These are phyloP conservation scores for Artemia franciscana DNA, from an alignment of 1,140 invertebrate species.

Conservation along the genomic window DNA sequence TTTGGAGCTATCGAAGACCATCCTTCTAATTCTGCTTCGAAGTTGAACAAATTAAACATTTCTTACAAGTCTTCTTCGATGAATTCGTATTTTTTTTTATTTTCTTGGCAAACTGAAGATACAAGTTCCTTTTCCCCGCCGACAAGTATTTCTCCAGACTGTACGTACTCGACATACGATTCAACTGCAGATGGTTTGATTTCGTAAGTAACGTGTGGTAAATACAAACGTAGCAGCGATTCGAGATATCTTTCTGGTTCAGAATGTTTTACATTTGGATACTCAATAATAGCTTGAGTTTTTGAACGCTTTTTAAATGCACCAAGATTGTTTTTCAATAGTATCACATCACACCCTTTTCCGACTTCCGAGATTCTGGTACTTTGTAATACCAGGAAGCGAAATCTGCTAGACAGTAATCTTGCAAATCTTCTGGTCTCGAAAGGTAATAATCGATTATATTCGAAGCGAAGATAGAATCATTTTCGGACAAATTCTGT, in stretches of 20 bases:
- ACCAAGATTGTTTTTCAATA: slow-evolving; percentile 1
- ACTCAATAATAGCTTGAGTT: not conserved
- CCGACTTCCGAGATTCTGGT: not conserved
- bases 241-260: not conserved
- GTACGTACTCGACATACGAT: too few species aligned
- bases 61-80: not conserved
- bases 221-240: too few species aligned
- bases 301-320: not conserved
- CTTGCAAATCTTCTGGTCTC: not conserved
- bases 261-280: not conserved
- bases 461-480: not conserved
- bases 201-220: too few species aligned
- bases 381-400: not conserved
- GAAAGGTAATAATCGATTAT: not conserved
- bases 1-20: not conserved
- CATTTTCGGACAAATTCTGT: not conserved
- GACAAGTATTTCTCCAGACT: too few species aligned
- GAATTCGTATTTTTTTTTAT: not conserved
- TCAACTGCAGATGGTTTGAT: too few species aligned
- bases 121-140: too few species aligned
- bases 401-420: not conserved
- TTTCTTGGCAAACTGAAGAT: too few species aligned
- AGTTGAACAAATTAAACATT: not conserved
- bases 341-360: not conserved
- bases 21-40: not conserved